Evolutionary conservation across 2,888 invertebrate genomes (phyloP).

Genomic region (Diarsia brunnea): DNA sequence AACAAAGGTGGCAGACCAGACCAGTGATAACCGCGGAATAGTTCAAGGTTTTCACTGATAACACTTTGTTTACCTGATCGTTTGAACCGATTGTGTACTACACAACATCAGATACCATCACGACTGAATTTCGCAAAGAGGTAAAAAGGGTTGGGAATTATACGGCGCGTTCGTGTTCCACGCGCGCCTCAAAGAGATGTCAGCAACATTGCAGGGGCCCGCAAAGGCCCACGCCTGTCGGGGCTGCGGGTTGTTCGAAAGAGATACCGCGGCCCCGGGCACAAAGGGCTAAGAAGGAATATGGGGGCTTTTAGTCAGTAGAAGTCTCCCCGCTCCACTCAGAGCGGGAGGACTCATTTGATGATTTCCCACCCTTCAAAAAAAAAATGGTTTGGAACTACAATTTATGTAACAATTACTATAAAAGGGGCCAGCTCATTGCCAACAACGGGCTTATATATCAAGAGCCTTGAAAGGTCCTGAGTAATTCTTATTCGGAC

Average conservation of each 20-base stretch:
- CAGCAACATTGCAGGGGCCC: no score
- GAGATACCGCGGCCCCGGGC: no score
- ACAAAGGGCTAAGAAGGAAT: no score
- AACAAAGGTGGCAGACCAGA: conserved; percentile 12
- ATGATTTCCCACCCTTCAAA: no score
- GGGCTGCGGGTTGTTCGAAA: no score
- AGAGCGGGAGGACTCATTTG: no score
- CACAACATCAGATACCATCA: not conserved
- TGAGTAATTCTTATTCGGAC: not conserved
- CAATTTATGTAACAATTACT: not conserved
- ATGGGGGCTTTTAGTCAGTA: no score
- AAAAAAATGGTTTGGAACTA: no score
- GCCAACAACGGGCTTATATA: not conserved
- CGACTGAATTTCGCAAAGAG: not conserved
- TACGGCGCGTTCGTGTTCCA: no score
- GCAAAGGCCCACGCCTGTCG: no score
- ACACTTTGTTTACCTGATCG: conserved; percentile 9
- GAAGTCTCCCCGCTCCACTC: no score
- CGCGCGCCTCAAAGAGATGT: no score
- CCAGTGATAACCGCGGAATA: not conserved
- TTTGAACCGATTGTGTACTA: not conserved
- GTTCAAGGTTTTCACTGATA: conserved; percentile 37
- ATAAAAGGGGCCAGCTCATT: not conserved
- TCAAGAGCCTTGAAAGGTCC: not conserved
- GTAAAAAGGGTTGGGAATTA: not conserved